Conservation (phyloP, 2,888 invertebrate genomes). For the Orchestes rusci region DNA sequence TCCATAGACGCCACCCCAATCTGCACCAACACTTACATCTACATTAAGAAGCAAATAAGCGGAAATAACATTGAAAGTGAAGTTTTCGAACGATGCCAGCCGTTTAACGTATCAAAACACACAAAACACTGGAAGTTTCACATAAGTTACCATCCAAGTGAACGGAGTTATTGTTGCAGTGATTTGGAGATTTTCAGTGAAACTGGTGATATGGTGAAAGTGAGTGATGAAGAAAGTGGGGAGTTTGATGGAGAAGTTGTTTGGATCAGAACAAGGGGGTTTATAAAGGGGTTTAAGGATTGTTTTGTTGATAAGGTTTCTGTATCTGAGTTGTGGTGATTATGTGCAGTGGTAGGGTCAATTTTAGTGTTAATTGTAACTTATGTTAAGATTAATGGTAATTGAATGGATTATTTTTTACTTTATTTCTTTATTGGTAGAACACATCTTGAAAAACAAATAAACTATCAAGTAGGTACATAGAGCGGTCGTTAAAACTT, state of each 20-base stretch:
- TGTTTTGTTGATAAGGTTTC: constrained; percentile 50
- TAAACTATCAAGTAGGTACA: no score
- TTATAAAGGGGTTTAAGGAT: constrained; percentile 55
- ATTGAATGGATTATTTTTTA: no score
- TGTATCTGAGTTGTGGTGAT: constrained; percentile 49
- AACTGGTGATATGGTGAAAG: background rate
- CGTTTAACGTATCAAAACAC: constrained; percentile 30
- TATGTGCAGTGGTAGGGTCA: no score
- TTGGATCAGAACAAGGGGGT: constrained; percentile 52
- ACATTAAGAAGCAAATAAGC: constrained; percentile 26
- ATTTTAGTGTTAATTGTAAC: no score
- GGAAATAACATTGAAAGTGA: constrained; percentile 13
- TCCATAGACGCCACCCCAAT: constrained; percentile 28
- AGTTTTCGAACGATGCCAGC: constrained; percentile 42
- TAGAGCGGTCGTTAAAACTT: no score
- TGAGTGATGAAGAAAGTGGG: constrained; percentile 2
- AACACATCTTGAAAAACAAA: no score
- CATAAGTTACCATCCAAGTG: constrained; percentile 30
- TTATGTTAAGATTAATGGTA: no score
- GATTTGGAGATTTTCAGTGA: constrained; percentile 28
- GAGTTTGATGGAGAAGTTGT: constrained; percentile 25
- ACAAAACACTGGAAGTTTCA: constrained; percentile 30
- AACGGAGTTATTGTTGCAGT: constrained; percentile 34
- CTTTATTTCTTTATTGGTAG: no score
- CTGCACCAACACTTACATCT: constrained; percentile 34